Base-by-base conservation (phyloP, 2,888 invertebrate genomes). In the Cotesia congregata region DNA sequence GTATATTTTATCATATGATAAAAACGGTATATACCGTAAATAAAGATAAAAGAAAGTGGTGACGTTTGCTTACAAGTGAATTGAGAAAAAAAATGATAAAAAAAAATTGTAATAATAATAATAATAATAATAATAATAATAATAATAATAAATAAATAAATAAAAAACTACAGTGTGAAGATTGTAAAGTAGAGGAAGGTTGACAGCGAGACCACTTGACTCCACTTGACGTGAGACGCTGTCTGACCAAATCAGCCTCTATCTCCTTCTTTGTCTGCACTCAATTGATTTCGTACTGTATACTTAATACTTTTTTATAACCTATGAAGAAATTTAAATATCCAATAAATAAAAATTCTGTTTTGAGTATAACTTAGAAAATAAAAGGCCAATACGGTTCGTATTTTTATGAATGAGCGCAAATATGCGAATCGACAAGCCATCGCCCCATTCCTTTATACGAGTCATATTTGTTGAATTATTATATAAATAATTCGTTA, bases 191-290 rank as follows among this genome's bases (percentile, higher is more conserved):
- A 65, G 68, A 69, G 40, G 67, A 40, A 40, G 17, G 70, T 15
- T 40, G 41, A 59, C 17, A 60, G 9, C 4, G 59, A 71, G 72
- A 77, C 84, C 85, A 86, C 86, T 86, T 86, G 86, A 86, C 86
- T 84, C 84, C 85, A 85, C 85, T 86, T 85, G 84, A 77, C 82
- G 80, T 79, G 78, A 78, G 39, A 71, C 62, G 50, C 50, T 75
- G 75, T 65, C 69, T 75, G 75, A 75, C 64, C 69, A 59, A 41
- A 68, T 60, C 30, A 62, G 15, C 6, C 59, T 64, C 15, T 50
- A 30, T 67, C 67, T 67, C 62, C 69, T 65, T 70, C 15, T 9
- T 40, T 38, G 5, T 62, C 62, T 12, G 15, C 30, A 40, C 40
- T 12, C 50, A 50, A 50, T 50, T 50, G 50, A 50, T 50, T 50